These are phyloP conservation scores for Drosophila putrida DNA, from an alignment of 2,888 invertebrate genomes.

Conservation along the genomic window DNA sequence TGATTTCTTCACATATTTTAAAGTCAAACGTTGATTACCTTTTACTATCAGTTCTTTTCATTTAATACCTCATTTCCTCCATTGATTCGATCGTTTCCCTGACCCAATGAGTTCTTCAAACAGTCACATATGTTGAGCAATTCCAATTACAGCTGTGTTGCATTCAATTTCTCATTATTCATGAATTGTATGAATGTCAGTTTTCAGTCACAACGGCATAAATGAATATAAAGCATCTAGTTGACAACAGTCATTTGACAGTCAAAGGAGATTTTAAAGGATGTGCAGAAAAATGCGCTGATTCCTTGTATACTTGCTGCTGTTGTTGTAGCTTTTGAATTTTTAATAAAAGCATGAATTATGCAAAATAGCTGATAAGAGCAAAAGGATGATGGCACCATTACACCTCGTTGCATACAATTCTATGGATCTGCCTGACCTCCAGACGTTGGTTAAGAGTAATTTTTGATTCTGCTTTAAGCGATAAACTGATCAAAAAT, in stretches of 20 bases:
- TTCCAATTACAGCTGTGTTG: neutral
- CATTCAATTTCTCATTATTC: neutral
- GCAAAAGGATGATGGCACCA: neutral
- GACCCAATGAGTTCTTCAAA: neutral
- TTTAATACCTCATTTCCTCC: neutral
- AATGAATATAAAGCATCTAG: constrained; percentile 72
- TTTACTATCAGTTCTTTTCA: too few species aligned
- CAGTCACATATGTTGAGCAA: neutral
- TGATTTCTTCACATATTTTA: too few species aligned
- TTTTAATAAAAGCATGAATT: constrained; percentile 72
- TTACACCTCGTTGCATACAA: neutral
- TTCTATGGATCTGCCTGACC: constrained; percentile 9
- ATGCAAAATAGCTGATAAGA: constrained; percentile 61
- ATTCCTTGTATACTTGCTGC: constrained; percentile 19
- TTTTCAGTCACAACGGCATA: constrained; percentile 52
- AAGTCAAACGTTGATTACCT: neutral
- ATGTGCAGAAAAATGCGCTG: constrained; percentile 32
- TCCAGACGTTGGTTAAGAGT: constrained; percentile 7
- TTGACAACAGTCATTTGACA: constrained; percentile 70
- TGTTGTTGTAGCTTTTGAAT: constrained; percentile 50
- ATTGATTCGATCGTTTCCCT: too few species aligned
- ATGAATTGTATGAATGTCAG: constrained; percentile 13
- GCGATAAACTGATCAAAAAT: constrained; percentile 13
- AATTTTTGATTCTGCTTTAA: neutral
- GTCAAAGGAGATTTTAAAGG: constrained; percentile 26